Conservation (phyloP, 1,140 invertebrate genomes). For the Probaryconus sp. region DNA sequence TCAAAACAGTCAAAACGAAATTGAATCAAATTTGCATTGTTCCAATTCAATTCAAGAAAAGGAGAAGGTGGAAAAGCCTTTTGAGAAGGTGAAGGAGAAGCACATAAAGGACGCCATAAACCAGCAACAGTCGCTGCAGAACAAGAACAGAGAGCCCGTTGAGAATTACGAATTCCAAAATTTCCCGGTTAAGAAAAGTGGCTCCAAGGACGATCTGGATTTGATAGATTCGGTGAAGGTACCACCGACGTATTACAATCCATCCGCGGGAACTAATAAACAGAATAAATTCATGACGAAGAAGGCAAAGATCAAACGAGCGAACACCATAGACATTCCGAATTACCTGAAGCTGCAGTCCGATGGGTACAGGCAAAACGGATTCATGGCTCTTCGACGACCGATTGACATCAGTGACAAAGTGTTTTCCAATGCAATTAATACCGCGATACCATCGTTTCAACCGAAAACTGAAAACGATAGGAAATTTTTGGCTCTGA, state of each 20-base stretch:
- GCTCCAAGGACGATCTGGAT: slow-evolving; percentile 54
- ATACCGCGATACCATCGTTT: slow-evolving; percentile 81
- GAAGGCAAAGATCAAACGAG: slow-evolving; percentile 88
- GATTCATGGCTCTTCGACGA: slow-evolving; percentile 78
- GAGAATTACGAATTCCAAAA: slow-evolving; percentile 36
- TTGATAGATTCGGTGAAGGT: slow-evolving; percentile 33
- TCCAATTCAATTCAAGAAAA: slow-evolving; percentile 19
- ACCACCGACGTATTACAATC: slow-evolving; percentile 63
- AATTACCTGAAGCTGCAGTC: slow-evolving; percentile 79
- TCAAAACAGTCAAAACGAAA: neutral
- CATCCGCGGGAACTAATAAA: slow-evolving; percentile 48
- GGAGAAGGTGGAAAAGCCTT: slow-evolving; percentile 40
- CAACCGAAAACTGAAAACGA: slow-evolving; percentile 90
- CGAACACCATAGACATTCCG: slow-evolving; percentile 92
- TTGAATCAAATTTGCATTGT: neutral
- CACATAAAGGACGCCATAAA: slow-evolving; percentile 75
- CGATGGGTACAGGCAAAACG: slow-evolving; percentile 66
- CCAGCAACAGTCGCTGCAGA: slow-evolving; percentile 72
- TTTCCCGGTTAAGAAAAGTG: slow-evolving; percentile 24
- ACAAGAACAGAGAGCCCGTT: slow-evolving; percentile 63
- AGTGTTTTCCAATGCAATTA: slow-evolving; percentile 58
- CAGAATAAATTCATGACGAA: slow-evolving; percentile 82
- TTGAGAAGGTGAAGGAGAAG: slow-evolving; percentile 64
- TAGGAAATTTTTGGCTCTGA: slow-evolving; percentile 89
- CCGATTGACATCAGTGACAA: slow-evolving; percentile 81